Evolutionary conservation across 2,113 vertebrate genomes (phyloP).

Genomic region (Pangasianodon gigas): DNA sequence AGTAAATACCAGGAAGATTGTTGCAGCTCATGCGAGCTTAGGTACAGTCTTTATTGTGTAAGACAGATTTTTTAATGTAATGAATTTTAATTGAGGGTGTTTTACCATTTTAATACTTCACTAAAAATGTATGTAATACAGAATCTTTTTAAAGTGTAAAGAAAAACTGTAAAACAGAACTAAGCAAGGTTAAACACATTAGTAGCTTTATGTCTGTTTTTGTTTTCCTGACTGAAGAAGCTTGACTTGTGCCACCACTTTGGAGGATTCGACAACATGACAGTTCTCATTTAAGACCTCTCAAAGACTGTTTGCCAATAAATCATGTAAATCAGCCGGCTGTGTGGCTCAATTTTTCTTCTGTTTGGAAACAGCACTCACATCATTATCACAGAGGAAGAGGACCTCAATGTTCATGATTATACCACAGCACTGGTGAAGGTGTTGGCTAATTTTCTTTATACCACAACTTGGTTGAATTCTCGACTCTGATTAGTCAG

Average conservation of each 20-base stretch:
- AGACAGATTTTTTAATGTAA: slow-evolving; percentile 4
- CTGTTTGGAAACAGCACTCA: background rate
- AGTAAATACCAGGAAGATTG: background rate
- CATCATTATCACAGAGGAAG: background rate
- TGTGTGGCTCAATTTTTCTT: background rate
- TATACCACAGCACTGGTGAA: background rate
- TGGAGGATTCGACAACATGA: slow-evolving; percentile 3
- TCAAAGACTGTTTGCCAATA: slow-evolving; percentile 1
- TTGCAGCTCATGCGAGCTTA: background rate
- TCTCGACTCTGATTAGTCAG: background rate
- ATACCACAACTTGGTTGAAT: background rate
- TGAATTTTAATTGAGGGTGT: background rate
- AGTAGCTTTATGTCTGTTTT: background rate
- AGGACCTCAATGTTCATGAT: background rate
- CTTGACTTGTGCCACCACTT: slow-evolving; percentile 19
- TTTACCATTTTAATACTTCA: background rate
- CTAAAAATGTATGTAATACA: background rate
- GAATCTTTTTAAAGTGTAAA: background rate
- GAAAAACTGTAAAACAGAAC: background rate
- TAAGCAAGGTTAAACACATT: background rate
- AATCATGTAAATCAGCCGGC: slow-evolving; percentile 19
- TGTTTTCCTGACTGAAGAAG: slow-evolving; percentile 16
- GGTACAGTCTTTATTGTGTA: background rate
- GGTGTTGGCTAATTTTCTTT: background rate
- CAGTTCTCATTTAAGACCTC: background rate